These are phyloP conservation scores for Darevskia nairensis DNA, from an alignment of 2,797 vertebrate species.

Conservation along the genomic window DNA sequence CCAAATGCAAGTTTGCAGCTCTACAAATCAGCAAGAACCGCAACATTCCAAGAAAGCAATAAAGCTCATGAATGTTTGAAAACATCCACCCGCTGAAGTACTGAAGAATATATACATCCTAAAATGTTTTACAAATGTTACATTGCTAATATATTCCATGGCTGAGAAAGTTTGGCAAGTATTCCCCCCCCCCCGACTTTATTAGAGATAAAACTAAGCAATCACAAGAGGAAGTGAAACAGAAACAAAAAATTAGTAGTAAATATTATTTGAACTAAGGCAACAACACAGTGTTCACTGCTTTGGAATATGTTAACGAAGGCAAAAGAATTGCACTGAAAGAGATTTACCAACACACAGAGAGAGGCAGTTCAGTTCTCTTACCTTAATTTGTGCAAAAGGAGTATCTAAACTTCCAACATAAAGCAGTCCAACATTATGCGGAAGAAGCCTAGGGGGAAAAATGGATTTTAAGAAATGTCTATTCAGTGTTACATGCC, in stretches of 20 bases:
- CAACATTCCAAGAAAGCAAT: not conserved
- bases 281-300: not conserved
- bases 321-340: not conserved
- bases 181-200: not conserved
- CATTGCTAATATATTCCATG: not conserved
- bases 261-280: not conserved
- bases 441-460: slow-evolving; percentile 88
- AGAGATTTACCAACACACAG: not conserved
- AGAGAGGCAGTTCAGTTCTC: slow-evolving; percentile 59
- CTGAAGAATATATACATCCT: not conserved
- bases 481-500: not conserved
- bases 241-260: not conserved
- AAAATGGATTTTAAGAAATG: slow-evolving; percentile 62
- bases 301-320: not conserved
- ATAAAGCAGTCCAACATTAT: slow-evolving; percentile 94
- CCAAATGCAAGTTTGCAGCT: not conserved
- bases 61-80: slow-evolving; percentile 7
- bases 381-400: slow-evolving; percentile 98
- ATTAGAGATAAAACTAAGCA: slow-evolving; percentile 25
- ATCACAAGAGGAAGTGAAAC: not conserved
- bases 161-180: not conserved
- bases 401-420: slow-evolving; percentile 95
- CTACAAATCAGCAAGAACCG: not conserved
- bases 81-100: not conserved
- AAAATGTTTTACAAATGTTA: slow-evolving; percentile 2